Conservation (phyloP, 2,797 vertebrate species). For the Pangasius macronema region DNA sequence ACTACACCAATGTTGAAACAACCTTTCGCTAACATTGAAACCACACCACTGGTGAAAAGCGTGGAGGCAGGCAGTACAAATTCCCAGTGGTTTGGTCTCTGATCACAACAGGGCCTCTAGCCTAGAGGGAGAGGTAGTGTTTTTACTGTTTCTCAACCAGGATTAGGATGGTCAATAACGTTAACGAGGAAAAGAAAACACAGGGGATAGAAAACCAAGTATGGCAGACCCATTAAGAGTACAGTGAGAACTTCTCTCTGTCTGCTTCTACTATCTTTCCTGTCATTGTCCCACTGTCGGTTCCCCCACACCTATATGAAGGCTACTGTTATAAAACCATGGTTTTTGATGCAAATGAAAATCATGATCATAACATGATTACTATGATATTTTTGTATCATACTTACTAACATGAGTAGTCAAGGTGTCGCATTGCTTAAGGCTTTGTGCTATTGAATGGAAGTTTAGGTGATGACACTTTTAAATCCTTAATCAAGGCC, state of each 20-base stretch:
- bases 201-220: slow-evolving; percentile 63
- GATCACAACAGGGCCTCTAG: slow-evolving; percentile 53
- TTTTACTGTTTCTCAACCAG: slow-evolving; percentile 73
- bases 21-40: slow-evolving; percentile 32
- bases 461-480: not conserved
- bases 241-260: slow-evolving; percentile 44
- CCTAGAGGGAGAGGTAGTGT: slow-evolving; percentile 60
- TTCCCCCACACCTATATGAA: slow-evolving; percentile 22
- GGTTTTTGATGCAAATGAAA: not conserved
- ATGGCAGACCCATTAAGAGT: slow-evolving; percentile 65
- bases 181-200: slow-evolving; percentile 74
- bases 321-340: not conserved
- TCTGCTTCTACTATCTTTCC: slow-evolving; percentile 50
- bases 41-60: slow-evolving; percentile 63
- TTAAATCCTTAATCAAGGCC: not conserved
- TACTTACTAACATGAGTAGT: not conserved
- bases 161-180: slow-evolving; percentile 71
- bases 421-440: not conserved
- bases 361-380: not conserved
- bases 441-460: not conserved
- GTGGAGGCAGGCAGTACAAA: slow-evolving; percentile 65
- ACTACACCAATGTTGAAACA: slow-evolving; percentile 50
- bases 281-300: slow-evolving; percentile 40
- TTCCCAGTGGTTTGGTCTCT: slow-evolving; percentile 68
- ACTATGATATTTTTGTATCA: not conserved